Conservation (phyloP, 2,888 invertebrate species). For the Coenonympha glycerion region DNA sequence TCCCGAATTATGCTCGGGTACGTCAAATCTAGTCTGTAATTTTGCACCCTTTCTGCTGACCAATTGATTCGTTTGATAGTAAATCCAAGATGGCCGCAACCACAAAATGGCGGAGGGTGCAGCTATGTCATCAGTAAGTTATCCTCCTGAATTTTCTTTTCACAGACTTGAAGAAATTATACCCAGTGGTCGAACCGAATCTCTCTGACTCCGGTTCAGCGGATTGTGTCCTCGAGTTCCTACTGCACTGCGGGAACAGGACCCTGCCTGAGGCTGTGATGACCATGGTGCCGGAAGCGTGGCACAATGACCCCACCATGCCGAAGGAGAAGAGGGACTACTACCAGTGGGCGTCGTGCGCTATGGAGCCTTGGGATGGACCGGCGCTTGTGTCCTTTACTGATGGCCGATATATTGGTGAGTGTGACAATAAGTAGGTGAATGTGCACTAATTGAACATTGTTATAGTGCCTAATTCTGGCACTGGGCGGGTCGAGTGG, state of each 20-base stretch:
- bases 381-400: slow-evolving; percentile 97
- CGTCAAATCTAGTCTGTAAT: too few species aligned
- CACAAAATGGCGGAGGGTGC: too few species aligned
- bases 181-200: slow-evolving; percentile 98
- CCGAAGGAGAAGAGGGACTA: slow-evolving; percentile 93
- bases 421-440: too few species aligned
- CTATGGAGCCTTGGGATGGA: slow-evolving; percentile 99
- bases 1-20: too few species aligned
- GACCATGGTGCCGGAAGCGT: slow-evolving; percentile 99
- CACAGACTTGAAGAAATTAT: slow-evolving; percentile 86
- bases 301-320: slow-evolving; percentile 98
- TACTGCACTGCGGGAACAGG: slow-evolving; percentile 93
- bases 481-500: too few species aligned
- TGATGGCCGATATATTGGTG: slow-evolving; percentile 96
- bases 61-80: too few species aligned
- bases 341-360: slow-evolving; percentile 97
- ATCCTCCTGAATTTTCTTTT: not conserved
- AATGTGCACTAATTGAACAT: too few species aligned
- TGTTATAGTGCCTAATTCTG: too few species aligned
- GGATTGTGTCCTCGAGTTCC: slow-evolving; percentile 98
- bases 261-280: slow-evolving; percentile 97
- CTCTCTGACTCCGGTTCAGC: slow-evolving; percentile 98
- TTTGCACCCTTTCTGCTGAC: too few species aligned
- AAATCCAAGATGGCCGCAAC: too few species aligned
- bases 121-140: too few species aligned